Evolutionary conservation across 1,140 invertebrate genomes (phyloP).

Genomic region (Helicoverpa zea): DNA sequence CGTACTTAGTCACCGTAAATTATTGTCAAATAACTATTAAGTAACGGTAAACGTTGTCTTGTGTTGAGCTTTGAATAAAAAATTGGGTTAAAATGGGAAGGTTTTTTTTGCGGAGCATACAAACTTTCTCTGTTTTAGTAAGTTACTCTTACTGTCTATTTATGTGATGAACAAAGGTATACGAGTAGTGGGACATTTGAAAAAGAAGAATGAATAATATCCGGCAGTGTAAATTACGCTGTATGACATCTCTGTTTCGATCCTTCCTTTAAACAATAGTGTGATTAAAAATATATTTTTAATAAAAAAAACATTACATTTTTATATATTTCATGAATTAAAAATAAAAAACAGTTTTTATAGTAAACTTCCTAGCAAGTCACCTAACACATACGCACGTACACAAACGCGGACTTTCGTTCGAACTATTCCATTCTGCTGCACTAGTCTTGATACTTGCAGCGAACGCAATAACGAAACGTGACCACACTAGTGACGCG

Average conservation of each 20-base stretch:
- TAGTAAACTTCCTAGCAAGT: neutral
- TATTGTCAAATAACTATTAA: conserved; percentile 49
- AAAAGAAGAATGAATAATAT: no score
- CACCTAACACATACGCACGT: neutral
- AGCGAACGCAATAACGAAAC: conserved; percentile 39
- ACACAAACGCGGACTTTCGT: neutral
- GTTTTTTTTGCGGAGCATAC: neutral
- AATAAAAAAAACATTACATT: neutral
- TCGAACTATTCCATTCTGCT: conserved; percentile 5
- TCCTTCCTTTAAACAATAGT: no score
- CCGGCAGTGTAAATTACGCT: no score
- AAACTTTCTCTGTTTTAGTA: neutral
- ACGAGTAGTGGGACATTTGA: no score
- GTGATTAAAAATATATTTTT: neutral
- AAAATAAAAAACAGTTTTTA: neutral
- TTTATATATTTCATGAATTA: no score
- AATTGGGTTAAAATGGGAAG: neutral
- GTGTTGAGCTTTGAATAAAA: neutral
- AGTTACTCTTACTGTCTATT: neutral
- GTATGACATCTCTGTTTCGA: no score
- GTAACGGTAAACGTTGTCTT: conserved; percentile 41
- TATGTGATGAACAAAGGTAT: no score
- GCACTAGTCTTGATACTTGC: neutral
- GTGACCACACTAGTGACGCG: conserved; percentile 25
- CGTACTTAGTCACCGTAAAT: conserved; percentile 43